Conservation (phyloP, 2,888 invertebrate species). For the Hemaris fuciformis region DNA sequence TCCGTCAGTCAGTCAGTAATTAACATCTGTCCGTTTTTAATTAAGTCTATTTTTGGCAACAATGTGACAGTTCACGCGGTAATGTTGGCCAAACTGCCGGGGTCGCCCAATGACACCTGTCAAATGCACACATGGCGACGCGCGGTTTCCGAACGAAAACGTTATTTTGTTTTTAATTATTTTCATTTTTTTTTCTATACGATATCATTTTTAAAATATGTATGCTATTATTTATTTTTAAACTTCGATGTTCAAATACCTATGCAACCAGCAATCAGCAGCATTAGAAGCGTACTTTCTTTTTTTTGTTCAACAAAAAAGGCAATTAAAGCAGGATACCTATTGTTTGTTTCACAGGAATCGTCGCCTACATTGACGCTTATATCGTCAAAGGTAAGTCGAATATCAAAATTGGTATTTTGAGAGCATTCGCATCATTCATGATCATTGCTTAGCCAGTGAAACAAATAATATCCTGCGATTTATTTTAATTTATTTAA, state of each 20-base stretch:
- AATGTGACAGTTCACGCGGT: not conserved
- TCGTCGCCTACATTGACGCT: slow-evolving; percentile 89
- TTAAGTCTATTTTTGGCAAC: not conserved
- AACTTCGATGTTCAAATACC: no score
- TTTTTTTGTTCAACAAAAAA: not conserved
- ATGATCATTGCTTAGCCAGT: slow-evolving; percentile 51
- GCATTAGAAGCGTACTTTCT: no score
- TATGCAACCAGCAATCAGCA: no score
- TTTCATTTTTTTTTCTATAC: slow-evolving; percentile 20
- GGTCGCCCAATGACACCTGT: not conserved
- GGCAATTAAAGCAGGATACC: slow-evolving; percentile 70
- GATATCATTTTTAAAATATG: not conserved
- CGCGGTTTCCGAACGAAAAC: not conserved
- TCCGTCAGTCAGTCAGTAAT: no score
- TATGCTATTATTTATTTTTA: not conserved
- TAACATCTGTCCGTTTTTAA: not conserved
- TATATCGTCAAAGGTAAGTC: slow-evolving; percentile 89
- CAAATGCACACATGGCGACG: not conserved
- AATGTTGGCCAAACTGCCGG: not conserved
- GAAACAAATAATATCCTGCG: slow-evolving; percentile 57
- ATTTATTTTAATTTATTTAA: slow-evolving; percentile 29
- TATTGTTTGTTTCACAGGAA: slow-evolving; percentile 85
- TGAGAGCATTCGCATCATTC: slow-evolving; percentile 37
- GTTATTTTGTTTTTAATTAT: slow-evolving; percentile 13
- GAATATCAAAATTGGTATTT: slow-evolving; percentile 22